Evolutionary conservation across 2,113 vertebrate genomes (phyloP).

Genomic region (Carassius carassius): DNA sequence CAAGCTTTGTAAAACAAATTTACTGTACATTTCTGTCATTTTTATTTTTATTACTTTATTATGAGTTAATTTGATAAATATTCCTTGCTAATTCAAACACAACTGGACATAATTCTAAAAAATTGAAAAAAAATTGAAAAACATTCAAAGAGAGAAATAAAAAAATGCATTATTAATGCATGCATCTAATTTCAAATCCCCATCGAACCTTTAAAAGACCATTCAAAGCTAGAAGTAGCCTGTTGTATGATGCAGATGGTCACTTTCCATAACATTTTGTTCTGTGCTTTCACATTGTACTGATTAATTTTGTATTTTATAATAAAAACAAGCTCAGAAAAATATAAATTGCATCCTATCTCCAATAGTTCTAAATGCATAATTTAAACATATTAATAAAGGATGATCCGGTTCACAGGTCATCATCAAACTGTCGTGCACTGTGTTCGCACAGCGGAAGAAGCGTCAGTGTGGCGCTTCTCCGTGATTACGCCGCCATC

Average conservation of each 20-base stretch:
- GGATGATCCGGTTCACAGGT: too few relatives aligned
- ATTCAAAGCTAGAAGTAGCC: neutral
- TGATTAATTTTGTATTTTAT: slow-evolving; percentile 28
- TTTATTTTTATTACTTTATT: neutral
- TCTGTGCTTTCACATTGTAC: slow-evolving; percentile 10
- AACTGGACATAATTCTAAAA: neutral
- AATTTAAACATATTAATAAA: too few relatives aligned
- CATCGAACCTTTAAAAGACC: neutral
- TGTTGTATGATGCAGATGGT: neutral
- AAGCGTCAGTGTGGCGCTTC: too few relatives aligned
- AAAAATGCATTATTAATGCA: neutral
- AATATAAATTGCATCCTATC: neutral
- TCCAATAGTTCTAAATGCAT: neutral
- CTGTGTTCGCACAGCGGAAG: too few relatives aligned
- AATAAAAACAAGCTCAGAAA: neutral
- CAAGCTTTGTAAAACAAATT: neutral
- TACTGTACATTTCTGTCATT: neutral
- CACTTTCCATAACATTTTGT: neutral
- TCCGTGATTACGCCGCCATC: too few relatives aligned
- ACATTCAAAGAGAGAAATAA: neutral
- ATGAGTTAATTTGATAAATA: neutral
- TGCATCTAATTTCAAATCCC: neutral
- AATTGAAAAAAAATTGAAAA: too few relatives aligned
- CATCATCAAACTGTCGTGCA: too few relatives aligned
- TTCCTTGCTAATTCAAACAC: neutral